Conservation (phyloP, 2,888 invertebrate genomes). For the Exocentrus adspersus region DNA sequence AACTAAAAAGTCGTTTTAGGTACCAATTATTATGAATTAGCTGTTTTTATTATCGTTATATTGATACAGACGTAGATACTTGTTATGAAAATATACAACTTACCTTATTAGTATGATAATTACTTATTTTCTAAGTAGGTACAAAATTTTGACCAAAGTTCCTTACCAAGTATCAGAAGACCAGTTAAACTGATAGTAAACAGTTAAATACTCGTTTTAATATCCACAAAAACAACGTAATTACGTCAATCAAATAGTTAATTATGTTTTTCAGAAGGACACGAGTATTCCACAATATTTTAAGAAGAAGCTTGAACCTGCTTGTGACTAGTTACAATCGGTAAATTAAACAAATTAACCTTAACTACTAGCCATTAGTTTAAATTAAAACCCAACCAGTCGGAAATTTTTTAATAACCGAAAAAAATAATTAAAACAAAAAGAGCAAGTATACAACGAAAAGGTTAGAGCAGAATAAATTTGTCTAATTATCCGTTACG, state of each 20-base stretch:
- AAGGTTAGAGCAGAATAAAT: not conserved
- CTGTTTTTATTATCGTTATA: no score
- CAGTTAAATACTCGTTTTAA: no score
- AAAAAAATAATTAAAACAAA: not conserved
- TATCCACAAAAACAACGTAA: no score
- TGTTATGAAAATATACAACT: no score
- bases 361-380: constrained; percentile 3
- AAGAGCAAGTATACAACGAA: not conserved
- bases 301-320: constrained; percentile 2
- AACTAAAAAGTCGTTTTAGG: no score
- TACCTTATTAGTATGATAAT: no score
- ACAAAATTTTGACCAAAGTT: no score
- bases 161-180: no score
- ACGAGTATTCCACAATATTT: not conserved
- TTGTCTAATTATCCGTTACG: constrained; percentile 3
- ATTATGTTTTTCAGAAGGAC: constrained; percentile 4
- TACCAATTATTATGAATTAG: no score
- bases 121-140: no score
- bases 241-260: constrained; percentile 1
- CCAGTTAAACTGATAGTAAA: no score
- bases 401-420: constrained; percentile 4
- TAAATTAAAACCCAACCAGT: constrained; percentile 5
- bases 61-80: no score
- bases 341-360: constrained; percentile 6
- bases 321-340: constrained; percentile 1